Percentiles rank a stretch among this genome's conserved stretches.
phyloP scores from a whole-genome alignment of 2,113 vertebrate genomes.

The Collichthys lucidus region DNA sequence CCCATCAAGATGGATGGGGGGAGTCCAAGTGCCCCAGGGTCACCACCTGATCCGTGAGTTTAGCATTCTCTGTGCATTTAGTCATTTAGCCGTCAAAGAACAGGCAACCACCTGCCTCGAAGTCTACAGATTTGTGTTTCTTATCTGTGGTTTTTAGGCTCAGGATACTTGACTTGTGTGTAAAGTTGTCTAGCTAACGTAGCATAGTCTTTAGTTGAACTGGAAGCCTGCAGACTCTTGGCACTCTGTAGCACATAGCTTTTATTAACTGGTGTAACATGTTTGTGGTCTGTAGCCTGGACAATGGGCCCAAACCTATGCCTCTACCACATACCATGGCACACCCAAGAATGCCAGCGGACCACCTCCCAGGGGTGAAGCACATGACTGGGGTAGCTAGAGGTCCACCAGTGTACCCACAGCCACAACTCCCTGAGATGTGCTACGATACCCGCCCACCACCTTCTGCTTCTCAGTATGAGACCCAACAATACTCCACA shows the following conservation, averaged over 20 bases:
- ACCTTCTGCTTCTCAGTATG: slow-evolving; percentile 91
- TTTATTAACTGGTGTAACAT: neutral
- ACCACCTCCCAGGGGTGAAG: slow-evolving; percentile 90
- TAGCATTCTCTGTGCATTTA: neutral
- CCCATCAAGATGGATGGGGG: slow-evolving; percentile 91
- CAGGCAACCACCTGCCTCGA: neutral
- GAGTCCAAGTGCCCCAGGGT: slow-evolving; percentile 92
- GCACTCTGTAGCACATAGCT: neutral
- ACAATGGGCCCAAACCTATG: slow-evolving; percentile 88
- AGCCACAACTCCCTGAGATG: slow-evolving; percentile 87
- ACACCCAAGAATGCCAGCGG: slow-evolving; percentile 85
- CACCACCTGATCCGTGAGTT: slow-evolving; percentile 93
- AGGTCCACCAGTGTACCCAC: slow-evolving; percentile 88
- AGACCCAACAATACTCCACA: slow-evolving; percentile 89
- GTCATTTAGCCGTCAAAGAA: neutral
- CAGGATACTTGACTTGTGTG: neutral
- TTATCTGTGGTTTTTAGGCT: neutral
- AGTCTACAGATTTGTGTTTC: neutral
- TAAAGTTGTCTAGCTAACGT: neutral
- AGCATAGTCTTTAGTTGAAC: neutral
- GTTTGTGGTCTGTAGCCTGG: slow-evolving; percentile 82
- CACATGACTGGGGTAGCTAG: slow-evolving; percentile 90
- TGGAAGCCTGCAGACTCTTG: too few species aligned
- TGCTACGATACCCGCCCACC: slow-evolving; percentile 90
- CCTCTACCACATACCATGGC: slow-evolving; percentile 88